A percentile compares a stretch with the other conserved stretches of the same genome.
phyloP scores from a whole-genome alignment of 2,113 vertebrate genomes.

The Nibea coibor region DNA sequence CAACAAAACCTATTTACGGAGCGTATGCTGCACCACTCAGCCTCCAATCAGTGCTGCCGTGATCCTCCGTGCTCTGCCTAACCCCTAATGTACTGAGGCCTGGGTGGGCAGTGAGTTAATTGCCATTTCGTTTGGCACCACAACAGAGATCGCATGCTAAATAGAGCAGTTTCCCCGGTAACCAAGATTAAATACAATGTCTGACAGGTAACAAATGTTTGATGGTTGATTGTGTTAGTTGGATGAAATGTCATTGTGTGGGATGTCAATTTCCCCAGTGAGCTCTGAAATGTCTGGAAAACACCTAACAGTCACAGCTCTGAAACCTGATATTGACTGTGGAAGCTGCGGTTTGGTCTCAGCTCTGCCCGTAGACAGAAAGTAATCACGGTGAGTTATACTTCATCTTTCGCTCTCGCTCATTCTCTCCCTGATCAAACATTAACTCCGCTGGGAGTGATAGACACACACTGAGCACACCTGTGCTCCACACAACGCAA shows the following conservation, averaged over 20 bases:
- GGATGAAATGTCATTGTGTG: conserved; percentile 36
- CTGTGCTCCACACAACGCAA: conserved; percentile 36
- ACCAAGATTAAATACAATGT: conserved; percentile 24
- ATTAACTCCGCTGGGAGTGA: conserved; percentile 45
- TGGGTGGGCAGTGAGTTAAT: conserved; percentile 36
- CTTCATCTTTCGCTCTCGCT: conserved; percentile 24
- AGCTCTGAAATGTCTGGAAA: conserved; percentile 59
- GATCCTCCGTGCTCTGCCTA: conserved; percentile 25
- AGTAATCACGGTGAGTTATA: conserved; percentile 41
- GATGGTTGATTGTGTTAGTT: conserved; percentile 11
- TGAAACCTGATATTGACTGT: conserved; percentile 49
- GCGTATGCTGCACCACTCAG: conserved; percentile 7
- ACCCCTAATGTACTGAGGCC: conserved; percentile 33
- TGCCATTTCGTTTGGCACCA: conserved; percentile 48
- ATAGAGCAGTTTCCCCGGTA: conserved; percentile 39
- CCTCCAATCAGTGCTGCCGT: conserved; percentile 25
- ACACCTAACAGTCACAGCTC: conserved; percentile 48
- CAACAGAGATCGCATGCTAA: conserved; percentile 46
- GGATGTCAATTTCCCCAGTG: conserved; percentile 37
- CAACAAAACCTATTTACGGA: conserved; percentile 39
- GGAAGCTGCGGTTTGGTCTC: conserved; percentile 48
- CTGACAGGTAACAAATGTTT: conserved; percentile 22
- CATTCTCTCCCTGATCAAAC: conserved; percentile 55
- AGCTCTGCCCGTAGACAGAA: conserved; percentile 49
- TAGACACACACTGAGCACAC: conserved; percentile 51